Evolutionary conservation across 2,888 invertebrate genomes (phyloP), one percentile per base, ranked within the genome.

Genomic region (Aphelenchoides bicaudatus): DNA sequence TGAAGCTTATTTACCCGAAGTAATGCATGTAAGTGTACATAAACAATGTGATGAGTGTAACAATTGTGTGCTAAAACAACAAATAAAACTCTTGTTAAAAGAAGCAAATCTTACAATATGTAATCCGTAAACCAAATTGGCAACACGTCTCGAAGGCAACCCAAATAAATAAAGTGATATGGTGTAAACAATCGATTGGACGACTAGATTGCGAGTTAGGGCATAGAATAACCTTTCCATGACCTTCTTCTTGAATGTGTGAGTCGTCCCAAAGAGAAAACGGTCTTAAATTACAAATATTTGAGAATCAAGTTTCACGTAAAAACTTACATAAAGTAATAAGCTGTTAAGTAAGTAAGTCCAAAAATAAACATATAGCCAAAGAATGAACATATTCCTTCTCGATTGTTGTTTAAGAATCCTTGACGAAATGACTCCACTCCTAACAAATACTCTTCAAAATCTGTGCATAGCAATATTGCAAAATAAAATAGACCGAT

Each of bases 351-450:
- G 50, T 58, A 37, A 29, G 88, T 87, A 64, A 87, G 84, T 58
- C 92, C 83, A 80, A 90, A 92, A 3, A 96, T 81, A 0, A 88
- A 85, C 0, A 90, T 82, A 79, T 90, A 94, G 1, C 96, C 94
- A 0, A 88, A 82, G 34, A 87, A 83, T 0, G 94, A 92, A 23
- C 86, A 85, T 37, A 96, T 81, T 0, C 96, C 96, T 82, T 98
- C 96, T 58, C 89, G 85, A 81, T 98, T 98, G 0, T 92, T 89
- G 43, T 85, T 82, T 3, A 92, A 64, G 30, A 91, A 59, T 27
- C 61, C 66, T 13, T 65, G 66, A 8, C 71, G 62, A 10, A 56
- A 39, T 38, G 66, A 67, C 19, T 61, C 52, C 13, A 46, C 60
- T 13, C 54, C 58, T 16, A 74, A 49, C n/a, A 72, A 63, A 63